Evolutionary conservation across 2,797 vertebrate genomes (phyloP).

Genomic region (Babyrousa celebensis): DNA sequence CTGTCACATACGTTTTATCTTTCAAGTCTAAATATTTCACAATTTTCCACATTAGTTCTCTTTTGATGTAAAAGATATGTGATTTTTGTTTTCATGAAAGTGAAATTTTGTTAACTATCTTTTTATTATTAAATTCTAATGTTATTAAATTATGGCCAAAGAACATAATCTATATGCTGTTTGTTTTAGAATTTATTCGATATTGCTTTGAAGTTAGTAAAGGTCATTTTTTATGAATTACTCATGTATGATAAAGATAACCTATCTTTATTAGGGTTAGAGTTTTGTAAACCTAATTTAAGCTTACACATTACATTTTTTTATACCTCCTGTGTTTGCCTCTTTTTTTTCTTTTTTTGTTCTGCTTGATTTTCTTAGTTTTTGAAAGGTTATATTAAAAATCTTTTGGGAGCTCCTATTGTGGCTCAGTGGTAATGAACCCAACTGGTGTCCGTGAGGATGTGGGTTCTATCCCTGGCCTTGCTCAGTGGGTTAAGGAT

Average conservation of each 20-base stretch:
- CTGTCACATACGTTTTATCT: background rate
- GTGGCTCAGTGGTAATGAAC: no score
- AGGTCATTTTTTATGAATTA: background rate
- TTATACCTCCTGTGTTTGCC: background rate
- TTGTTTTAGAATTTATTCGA: conserved; percentile 31
- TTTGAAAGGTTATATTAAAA: background rate
- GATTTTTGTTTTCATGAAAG: conserved; percentile 50
- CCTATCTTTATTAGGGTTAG: conserved; percentile 21
- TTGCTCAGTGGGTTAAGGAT: no score
- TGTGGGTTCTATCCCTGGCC: no score
- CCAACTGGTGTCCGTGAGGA: no score
- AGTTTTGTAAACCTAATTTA: conserved; percentile 17
- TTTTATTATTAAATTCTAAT: conserved; percentile 32
- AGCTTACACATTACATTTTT: background rate
- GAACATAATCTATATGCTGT: background rate
- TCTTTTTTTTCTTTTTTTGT: background rate
- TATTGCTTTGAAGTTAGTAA: background rate
- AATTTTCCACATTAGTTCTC: background rate
- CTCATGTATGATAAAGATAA: background rate
- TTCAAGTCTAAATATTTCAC: conserved; percentile 17
- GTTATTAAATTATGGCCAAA: conserved; percentile 15
- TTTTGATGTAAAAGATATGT: background rate
- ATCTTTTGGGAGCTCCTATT: no score
- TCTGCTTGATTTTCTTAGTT: conserved; percentile 19
- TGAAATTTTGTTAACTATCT: background rate